Conservation (phyloP, 2,888 invertebrate genomes). For the Lasioglossum vierecki region DNA sequence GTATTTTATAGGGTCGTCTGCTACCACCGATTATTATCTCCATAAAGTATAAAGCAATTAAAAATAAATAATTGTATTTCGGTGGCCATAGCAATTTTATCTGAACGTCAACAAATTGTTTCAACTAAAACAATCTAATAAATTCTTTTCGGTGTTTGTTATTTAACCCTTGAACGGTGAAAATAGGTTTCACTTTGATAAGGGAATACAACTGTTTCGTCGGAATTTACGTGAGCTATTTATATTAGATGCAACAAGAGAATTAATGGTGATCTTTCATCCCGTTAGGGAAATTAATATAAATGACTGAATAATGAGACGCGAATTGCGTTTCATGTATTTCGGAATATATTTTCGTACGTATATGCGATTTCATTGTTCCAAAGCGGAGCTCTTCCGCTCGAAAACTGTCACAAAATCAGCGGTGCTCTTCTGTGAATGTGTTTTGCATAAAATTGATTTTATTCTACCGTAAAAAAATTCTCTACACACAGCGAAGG, state of each 20-base stretch:
- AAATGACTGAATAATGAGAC: not conserved
- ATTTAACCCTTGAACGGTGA: not conserved
- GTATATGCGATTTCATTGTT: slow-evolving; percentile 10
- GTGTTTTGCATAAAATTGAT: slow-evolving; percentile 15
- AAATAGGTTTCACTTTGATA: not conserved
- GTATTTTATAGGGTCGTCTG: not conserved
- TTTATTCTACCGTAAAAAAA: not conserved
- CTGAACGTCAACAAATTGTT: not conserved
- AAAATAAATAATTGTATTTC: not conserved
- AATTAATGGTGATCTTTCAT: not conserved
- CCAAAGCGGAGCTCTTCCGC: not conserved
- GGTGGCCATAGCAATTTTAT: not conserved
- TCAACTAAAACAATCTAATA: not conserved
- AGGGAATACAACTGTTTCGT: not conserved
- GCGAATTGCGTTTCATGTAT: not conserved
- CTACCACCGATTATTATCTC: not conserved
- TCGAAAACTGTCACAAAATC: not conserved
- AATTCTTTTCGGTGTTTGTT: not conserved
- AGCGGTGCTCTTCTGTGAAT: not conserved
- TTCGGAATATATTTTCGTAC: not conserved
- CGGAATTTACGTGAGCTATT: not conserved
- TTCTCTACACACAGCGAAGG: not conserved
- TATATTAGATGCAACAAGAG: not conserved
- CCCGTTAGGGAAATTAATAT: not conserved
- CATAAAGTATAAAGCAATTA: not conserved